Percentiles rank a stretch among this genome's conserved stretches.
Conservation (phyloP, 2,797 vertebrate species). For the Momotus momota region DNA sequence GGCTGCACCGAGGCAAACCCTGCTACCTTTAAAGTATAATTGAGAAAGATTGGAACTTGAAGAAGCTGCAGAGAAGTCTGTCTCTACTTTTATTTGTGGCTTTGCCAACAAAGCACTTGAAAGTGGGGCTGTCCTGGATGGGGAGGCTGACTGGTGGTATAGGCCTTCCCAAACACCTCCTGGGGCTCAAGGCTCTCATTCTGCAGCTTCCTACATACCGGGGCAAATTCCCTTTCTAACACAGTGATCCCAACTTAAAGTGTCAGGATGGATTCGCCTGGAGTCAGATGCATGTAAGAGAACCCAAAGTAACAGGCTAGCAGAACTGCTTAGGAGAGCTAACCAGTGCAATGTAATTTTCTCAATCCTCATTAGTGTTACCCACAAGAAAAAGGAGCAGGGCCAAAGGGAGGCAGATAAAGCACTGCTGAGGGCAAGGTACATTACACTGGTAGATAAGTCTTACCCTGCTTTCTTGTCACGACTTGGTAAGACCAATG, state of each 20-base stretch:
- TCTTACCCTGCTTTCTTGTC: neutral
- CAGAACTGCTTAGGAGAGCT: neutral
- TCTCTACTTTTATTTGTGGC: neutral
- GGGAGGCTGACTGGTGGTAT: neutral
- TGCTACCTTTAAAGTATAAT: neutral
- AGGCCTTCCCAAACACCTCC: neutral
- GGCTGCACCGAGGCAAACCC: neutral
- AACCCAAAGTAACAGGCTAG: neutral
- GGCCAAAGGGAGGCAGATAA: neutral
- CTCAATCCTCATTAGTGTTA: neutral
- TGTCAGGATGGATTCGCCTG: too few species aligned
- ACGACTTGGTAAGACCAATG: neutral
- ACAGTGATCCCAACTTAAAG: neutral
- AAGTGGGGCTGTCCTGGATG: neutral
- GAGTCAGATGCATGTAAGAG: neutral
- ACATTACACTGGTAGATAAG: neutral
- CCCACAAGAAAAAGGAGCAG: neutral
- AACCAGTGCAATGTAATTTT: neutral
- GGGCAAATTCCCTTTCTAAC: neutral
- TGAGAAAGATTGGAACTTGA: neutral
- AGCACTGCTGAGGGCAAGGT: neutral
- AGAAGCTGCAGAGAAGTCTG: neutral
- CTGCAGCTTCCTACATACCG: accelerated
- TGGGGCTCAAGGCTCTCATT: neutral
- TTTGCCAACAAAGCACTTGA: neutral